A percentile compares a stretch with the other conserved stretches of the same genome.
Conservation (phyloP, 2,888 invertebrate species). For the Chalcis sispes region DNA sequence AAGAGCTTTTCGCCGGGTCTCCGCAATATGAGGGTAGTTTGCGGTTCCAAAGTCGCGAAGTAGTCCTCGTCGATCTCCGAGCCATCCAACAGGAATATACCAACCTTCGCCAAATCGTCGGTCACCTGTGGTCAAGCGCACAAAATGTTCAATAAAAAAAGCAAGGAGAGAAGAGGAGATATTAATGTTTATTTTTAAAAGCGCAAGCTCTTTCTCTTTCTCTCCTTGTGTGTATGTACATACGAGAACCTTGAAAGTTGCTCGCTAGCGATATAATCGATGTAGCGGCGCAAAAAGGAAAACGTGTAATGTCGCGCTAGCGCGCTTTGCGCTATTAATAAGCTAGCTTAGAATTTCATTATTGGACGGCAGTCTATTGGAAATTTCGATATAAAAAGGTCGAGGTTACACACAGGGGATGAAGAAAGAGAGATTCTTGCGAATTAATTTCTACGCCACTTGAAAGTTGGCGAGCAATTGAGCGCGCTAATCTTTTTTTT, state of each 20-base stretch:
- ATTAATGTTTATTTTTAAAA: not conserved
- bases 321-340: constrained; percentile 21
- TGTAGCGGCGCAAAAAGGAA: not conserved
- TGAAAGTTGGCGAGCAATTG: not conserved
- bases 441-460: constrained; percentile 14
- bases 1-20: constrained; percentile 72
- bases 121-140: constrained; percentile 65
- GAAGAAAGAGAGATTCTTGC: not conserved
- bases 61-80: constrained; percentile 83
- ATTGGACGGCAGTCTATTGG: constrained; percentile 11
- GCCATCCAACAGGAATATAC: constrained; percentile 71
- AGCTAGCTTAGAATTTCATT: constrained; percentile 16
- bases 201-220: not conserved
- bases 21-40: constrained; percentile 83
- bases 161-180: not conserved
- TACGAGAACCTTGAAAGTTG: constrained; percentile 19
- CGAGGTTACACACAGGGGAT: constrained; percentile 7
- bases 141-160: constrained; percentile 10
- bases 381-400: constrained; percentile 33
- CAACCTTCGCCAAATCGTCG: constrained; percentile 60
- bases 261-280: constrained; percentile 36
- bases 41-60: constrained; percentile 84
- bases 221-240: too few relatives aligned
- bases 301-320: too few relatives aligned
- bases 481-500: not conserved